Base-by-base conservation (phyloP, 1,140 invertebrate genomes). In the Nylanderia fulva region DNA sequence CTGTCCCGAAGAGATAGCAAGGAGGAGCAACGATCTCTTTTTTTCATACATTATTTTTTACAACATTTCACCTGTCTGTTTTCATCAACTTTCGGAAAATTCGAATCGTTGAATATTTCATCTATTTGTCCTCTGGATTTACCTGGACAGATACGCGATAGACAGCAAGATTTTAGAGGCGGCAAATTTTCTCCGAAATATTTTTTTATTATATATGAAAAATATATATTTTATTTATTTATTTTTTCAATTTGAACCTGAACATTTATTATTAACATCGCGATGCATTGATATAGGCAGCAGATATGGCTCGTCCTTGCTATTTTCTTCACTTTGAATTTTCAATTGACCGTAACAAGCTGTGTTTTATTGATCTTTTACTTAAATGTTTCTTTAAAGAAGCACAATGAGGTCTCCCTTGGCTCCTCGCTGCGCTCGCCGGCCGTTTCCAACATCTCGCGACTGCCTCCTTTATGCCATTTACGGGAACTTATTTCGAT, bases 401-500 rank as follows among this genome's bases (percentile, higher is more conserved):
- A 82, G 66, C 77, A 60, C 77, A 82, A 82, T 82, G 61, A 82
- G 77, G 24, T 58, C 18, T 48, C 60, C 36, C 21, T 84, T 64
- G 36, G 21, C 39, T 42, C 63, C 66, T 89, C 42, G 72, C 39
- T 33, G 58, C 54, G 72, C 48, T 56, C 52, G 64, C 63, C 68
- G 74, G 75, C 74, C 52, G 74, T 76, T 76, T 76, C 60, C 45
- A 77, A 75, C 79, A 68, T 29, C 29, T 39, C 45, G 54, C 74
- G 71, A 76, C 56, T 74, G 66, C 80, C 29, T 15, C 45, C 45
- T 66, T 72, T 71, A 21, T 5, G 4, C 63, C 9, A n/a, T 52
- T 56, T 72, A 42, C 42, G 27, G 54, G 33, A 29, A 79, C 24
- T 45, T 88, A 77, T 84, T 92, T 92, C 75, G 91, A 85, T 85